Conservation (phyloP, 2,797 vertebrate genomes). For the Poeciliopsis infans region DNA sequence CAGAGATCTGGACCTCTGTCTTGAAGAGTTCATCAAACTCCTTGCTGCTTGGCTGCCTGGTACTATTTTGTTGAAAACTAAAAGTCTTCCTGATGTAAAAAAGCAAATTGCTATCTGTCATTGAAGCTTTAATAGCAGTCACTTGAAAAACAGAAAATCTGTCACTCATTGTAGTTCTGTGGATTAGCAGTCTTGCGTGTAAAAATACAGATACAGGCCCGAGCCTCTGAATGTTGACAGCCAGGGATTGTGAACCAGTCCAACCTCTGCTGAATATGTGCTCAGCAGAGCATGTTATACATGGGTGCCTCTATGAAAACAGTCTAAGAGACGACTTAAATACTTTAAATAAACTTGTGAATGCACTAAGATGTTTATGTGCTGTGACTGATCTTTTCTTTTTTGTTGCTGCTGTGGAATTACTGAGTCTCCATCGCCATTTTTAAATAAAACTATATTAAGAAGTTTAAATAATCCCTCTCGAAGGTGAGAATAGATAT, state of each 20-base stretch:
- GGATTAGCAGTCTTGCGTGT: conserved; percentile 17
- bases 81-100: conserved; percentile 1
- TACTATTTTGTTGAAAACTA: background rate
- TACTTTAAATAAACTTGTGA: conserved; percentile 57
- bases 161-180: conserved; percentile 14
- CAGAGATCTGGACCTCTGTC: background rate
- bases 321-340: conserved; percentile 42
- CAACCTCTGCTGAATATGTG: conserved; percentile 28
- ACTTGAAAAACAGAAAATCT: conserved; percentile 4
- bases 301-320: conserved; percentile 27
- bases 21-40: background rate
- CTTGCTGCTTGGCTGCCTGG: background rate
- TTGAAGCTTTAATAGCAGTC: conserved; percentile 4
- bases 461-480: conserved; percentile 40
- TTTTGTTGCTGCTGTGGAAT: conserved; percentile 43
- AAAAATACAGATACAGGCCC: conserved; percentile 24
- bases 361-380: conserved; percentile 34
- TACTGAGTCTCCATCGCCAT: conserved; percentile 30
- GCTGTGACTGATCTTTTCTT: conserved; percentile 27
- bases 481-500: conserved; percentile 28
- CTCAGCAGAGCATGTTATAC: conserved; percentile 49
- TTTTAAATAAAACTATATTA: conserved; percentile 36
- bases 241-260: conserved; percentile 42
- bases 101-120: conserved; percentile 8
- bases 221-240: conserved; percentile 39